Percentiles rank a stretch among this genome's conserved stretches.
Conservation (phyloP, 2,113 vertebrate genomes). For the Vidua chalybeata region DNA sequence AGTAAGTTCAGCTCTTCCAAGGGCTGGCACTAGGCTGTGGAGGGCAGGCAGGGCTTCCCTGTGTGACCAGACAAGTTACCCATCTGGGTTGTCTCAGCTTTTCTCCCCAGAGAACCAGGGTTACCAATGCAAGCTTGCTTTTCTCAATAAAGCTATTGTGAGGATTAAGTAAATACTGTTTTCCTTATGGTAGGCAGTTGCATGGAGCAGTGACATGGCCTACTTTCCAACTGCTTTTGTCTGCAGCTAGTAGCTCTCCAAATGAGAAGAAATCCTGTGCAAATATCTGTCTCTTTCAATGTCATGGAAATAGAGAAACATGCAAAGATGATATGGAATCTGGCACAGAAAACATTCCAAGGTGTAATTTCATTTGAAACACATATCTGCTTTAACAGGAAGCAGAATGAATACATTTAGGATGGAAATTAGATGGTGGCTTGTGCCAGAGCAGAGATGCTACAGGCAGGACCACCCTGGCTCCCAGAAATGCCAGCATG, state of each 20-base stretch:
- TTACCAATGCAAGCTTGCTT: not conserved
- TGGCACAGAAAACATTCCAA: not conserved
- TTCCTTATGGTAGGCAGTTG: not conserved
- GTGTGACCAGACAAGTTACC: not conserved
- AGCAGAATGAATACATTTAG: not conserved
- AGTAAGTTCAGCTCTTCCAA: not conserved
- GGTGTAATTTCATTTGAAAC: constrained; percentile 34
- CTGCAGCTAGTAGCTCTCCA: not conserved
- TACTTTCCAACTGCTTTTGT: constrained; percentile 26
- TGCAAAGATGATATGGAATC: not conserved
- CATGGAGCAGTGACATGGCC: not conserved
- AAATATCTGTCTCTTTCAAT: constrained; percentile 7
- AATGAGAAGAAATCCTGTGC: not conserved
- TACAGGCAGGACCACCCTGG: not conserved
- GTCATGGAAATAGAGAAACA: not conserved
- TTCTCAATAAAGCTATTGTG: not conserved
- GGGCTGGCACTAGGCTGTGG: not conserved
- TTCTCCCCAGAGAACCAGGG: not conserved
- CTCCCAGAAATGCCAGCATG: fast-evolving
- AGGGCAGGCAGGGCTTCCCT: not conserved
- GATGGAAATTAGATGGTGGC: not conserved
- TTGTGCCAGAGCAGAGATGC: not conserved
- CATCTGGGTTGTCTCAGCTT: not conserved
- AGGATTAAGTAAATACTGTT: not conserved
- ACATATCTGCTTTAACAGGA: not conserved